Base-by-base conservation (phyloP, 2,113 vertebrate genomes). In the Heliornis fulica region DNA sequence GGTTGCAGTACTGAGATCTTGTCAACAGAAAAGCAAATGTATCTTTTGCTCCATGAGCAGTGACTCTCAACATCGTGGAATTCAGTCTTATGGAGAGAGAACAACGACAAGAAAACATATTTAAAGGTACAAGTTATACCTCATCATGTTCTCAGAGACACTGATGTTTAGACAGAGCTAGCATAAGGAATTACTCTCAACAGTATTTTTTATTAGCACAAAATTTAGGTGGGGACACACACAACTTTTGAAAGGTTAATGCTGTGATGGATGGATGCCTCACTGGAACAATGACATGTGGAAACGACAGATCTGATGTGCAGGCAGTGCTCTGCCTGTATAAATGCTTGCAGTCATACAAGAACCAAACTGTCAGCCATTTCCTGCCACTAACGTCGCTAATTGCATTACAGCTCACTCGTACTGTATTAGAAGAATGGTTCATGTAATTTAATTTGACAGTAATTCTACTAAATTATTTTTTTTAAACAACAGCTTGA, bases 1-100 rank as follows among this genome's bases (percentile, higher is more conserved):
- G 68, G 63, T 94, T 87, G 59, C 31, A 40, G 56, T 53, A 53
- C 59, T 83, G 96, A 60, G 78, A 51, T 86, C 94, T 93, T 34
- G 71, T 21, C 72, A 94, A 38, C 78, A 97, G 22, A 38, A 91
- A 56, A 81, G 81, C 63, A 28, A 95, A 32, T 17, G 68, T n/a
- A 51, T 90, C 81, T 89, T 69, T 63, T 31, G 69, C 66, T 61
- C 80, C 0, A 0, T 68, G 81, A 65, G 50, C 10, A 0, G 64
- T 56, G 84, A 86, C 72, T 69, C 95, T 95, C 63, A 91, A 38
- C 8, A 83, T 96, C 2, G 0, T 83, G 78, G 51, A 84, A 38
- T n/a, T 50, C 86, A 80, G 50, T 56, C 79, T 71, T 77, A 8
- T 7, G 48, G 26, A 61, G 65, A 78, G 28, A 50, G 50, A 90